These are phyloP conservation scores for Trachurus trachurus DNA, from an alignment of 2,797 vertebrate species.

Conservation along the genomic window DNA sequence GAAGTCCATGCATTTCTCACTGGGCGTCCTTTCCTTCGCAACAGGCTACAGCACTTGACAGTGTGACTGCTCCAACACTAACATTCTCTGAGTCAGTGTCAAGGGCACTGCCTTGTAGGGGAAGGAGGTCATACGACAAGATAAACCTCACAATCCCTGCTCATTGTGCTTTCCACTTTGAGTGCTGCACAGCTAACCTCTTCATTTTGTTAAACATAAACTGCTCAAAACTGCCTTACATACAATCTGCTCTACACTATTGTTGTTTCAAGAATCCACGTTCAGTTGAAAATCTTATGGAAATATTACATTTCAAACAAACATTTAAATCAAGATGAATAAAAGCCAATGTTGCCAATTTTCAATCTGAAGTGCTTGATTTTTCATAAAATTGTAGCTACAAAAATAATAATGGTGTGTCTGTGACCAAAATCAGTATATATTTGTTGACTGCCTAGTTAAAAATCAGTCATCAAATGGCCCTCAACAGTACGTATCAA, in stretches of 20 bases:
- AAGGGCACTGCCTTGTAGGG: slow-evolving; percentile 24
- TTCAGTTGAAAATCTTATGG: neutral
- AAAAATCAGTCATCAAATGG: slow-evolving; percentile 6
- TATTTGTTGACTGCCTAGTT: slow-evolving; percentile 1
- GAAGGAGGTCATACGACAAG: slow-evolving; percentile 20
- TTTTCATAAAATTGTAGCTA: neutral
- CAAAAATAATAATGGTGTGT: neutral
- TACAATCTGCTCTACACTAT: neutral
- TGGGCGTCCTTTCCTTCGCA: slow-evolving; percentile 32
- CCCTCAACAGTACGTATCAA: slow-evolving; percentile 6
- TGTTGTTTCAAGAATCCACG: neutral
- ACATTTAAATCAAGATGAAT: neutral
- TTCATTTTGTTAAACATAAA: neutral
- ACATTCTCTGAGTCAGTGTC: slow-evolving; percentile 34
- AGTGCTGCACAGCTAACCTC: neutral
- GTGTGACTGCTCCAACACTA: slow-evolving; percentile 26
- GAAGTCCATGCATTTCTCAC: slow-evolving; percentile 18
- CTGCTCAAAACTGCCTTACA: neutral
- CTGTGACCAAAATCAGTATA: neutral
- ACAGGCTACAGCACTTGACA: slow-evolving; percentile 42
- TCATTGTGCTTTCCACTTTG: neutral
- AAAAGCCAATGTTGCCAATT: neutral
- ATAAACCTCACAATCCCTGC: neutral
- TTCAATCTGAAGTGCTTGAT: neutral
- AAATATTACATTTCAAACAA: neutral